Base-by-base conservation (phyloP, 2,888 invertebrate genomes). In the Drosophila pseudotakahashii region DNA sequence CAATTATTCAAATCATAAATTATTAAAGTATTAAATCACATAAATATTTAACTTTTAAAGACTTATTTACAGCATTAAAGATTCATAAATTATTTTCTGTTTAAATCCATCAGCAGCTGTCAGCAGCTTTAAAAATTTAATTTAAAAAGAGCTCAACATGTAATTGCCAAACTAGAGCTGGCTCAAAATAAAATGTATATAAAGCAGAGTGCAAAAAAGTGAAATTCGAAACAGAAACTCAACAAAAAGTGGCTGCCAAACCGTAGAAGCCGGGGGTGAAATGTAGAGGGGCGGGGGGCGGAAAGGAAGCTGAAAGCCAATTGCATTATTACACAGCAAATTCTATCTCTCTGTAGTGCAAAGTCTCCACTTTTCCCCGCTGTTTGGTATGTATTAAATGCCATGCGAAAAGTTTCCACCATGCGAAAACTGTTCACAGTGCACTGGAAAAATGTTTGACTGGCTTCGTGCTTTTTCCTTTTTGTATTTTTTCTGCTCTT, bases 261-360 rank as follows among this genome's bases (percentile, higher is more conserved):
- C 52, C 63, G 58, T 63, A 60, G 61, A 41, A 51, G 36, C 13
- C 26, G 7, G 14, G 63, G 14, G 32, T 34, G 44, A 58, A 36
- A 58, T 62, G 54, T 44, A 26, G 26, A 26, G 26, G 26, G 19
- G 57, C 55, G 26, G 45, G 36, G 14, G n/a, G 34, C 26, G 37
- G 37, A 44, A 50, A 10, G 37, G 23, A 44, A 69, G 61, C 72
- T 67, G 68, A 75, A 85, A 79, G 74, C 67, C 73, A 81, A 81
- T 75, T 76, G 68, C 72, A 81, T 81, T 81, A 75, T 72, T 73
- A 66, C 71, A 73, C 73, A 48, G 57, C 57, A 54, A 75, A 63
- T 69, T 73, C 48, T 42, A 55, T 48, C 34, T 32, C 16, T 32
- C 37, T 13, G 16, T 48, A 16, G 44, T 7, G 13, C 41, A 54